These are phyloP conservation scores for Chaetorhynchus papuensis DNA, from an alignment of 2,113 vertebrate species.

Conservation along the genomic window DNA sequence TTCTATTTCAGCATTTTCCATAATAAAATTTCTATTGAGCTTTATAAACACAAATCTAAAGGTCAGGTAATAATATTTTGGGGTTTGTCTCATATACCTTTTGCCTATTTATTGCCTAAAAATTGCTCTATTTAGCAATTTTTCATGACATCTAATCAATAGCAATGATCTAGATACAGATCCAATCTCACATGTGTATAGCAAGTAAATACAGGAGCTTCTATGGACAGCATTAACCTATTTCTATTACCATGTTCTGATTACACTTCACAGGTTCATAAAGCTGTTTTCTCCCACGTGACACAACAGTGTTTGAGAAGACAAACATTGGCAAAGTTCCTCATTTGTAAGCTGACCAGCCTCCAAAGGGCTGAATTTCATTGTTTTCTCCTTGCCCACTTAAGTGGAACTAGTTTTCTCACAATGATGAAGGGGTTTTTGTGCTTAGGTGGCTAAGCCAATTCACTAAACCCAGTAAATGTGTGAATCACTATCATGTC, in stretches of 20 bases:
- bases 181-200: background rate
- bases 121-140: background rate
- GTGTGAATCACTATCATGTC: background rate
- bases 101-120: too few species aligned
- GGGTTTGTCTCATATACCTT: background rate
- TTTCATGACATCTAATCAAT: background rate
- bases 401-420: background rate
- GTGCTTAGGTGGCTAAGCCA: background rate
- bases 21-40: background rate
- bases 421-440: accelerated
- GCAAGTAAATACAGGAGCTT: background rate
- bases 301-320: background rate
- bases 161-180: background rate
- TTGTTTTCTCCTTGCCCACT: background rate
- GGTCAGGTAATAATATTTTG: background rate
- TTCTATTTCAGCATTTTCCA: background rate
- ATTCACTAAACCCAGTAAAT: background rate
- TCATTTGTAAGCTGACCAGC: background rate
- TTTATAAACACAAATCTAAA: background rate
- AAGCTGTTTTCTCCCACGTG: background rate
- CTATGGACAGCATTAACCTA: background rate
- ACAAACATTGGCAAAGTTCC: background rate
- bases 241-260: background rate
- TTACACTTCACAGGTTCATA: background rate
- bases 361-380: background rate